phyloP scores from a whole-genome alignment of 2,113 vertebrate species.

The Erinaceus europaeus region DNA sequence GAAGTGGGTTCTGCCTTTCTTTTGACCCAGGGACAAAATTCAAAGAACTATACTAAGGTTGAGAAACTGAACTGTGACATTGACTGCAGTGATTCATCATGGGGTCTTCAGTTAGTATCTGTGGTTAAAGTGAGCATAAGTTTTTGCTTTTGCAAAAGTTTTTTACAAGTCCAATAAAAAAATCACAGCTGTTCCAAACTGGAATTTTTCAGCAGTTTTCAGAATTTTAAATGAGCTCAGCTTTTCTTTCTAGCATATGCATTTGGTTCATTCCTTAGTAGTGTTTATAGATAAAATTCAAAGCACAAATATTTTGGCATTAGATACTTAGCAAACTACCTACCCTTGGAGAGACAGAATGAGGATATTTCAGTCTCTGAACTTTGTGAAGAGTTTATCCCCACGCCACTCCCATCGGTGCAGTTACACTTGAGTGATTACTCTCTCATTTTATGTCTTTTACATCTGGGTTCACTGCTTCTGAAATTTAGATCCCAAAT shows the following conservation, averaged over 20 bases:
- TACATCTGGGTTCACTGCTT: neutral
- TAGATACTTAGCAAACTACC: neutral
- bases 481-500: neutral
- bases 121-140: neutral
- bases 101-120: constrained; percentile 4
- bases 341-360: neutral
- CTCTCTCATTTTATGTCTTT: neutral
- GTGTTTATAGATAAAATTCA: constrained; percentile 24
- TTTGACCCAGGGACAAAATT: neutral
- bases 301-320: neutral
- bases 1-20: constrained; percentile 1
- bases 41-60: neutral
- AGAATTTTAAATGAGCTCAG: constrained; percentile 68
- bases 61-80: constrained; percentile 10
- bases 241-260: constrained; percentile 50
- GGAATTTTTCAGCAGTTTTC: constrained; percentile 44
- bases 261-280: constrained; percentile 53
- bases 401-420: neutral
- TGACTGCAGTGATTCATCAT: constrained; percentile 1
- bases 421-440: neutral
- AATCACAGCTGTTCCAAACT: constrained; percentile 66
- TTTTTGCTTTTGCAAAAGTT: constrained; percentile 44
- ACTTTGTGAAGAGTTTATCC: neutral
- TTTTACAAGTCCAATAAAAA: constrained; percentile 50
- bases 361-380: neutral